Conservation (phyloP, 2,113 vertebrate genomes). For the Manacus vitellinus region DNA sequence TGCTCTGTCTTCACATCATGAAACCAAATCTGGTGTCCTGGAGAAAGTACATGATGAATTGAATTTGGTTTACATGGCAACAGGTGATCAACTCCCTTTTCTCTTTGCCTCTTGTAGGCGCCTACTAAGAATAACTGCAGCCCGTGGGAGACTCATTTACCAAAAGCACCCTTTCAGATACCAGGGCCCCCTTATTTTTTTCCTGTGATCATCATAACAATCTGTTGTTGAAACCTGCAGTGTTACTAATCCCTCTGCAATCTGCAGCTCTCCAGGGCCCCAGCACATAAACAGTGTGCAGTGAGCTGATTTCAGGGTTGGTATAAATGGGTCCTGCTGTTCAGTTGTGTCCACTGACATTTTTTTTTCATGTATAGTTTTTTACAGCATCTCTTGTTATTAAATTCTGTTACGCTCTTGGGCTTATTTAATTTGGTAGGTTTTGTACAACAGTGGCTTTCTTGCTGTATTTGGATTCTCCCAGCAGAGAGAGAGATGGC, state of each 20-base stretch:
- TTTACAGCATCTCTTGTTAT: neutral
- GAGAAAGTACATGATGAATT: neutral
- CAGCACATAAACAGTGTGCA: neutral
- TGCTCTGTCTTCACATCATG: neutral
- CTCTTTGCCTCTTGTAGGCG: neutral
- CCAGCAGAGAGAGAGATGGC: neutral
- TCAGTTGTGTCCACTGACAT: neutral
- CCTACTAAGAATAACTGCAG: neutral
- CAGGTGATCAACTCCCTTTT: constrained; percentile 22
- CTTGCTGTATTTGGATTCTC: neutral
- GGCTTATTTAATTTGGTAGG: neutral
- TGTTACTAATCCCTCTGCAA: constrained; percentile 8
- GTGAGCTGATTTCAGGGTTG: neutral
- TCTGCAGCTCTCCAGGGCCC: neutral
- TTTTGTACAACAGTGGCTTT: neutral
- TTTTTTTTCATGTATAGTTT: neutral
- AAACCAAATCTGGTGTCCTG: neutral
- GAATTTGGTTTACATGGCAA: constrained; percentile 33
- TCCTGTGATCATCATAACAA: neutral
- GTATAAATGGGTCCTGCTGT: neutral
- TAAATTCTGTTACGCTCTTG: neutral
- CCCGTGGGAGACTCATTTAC: neutral
- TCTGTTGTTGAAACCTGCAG: neutral
- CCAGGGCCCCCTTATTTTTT: neutral
- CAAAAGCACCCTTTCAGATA: neutral